Evolutionary conservation across 1,140 invertebrate genomes (phyloP).

Genomic region (Penaeus chinensis): DNA sequence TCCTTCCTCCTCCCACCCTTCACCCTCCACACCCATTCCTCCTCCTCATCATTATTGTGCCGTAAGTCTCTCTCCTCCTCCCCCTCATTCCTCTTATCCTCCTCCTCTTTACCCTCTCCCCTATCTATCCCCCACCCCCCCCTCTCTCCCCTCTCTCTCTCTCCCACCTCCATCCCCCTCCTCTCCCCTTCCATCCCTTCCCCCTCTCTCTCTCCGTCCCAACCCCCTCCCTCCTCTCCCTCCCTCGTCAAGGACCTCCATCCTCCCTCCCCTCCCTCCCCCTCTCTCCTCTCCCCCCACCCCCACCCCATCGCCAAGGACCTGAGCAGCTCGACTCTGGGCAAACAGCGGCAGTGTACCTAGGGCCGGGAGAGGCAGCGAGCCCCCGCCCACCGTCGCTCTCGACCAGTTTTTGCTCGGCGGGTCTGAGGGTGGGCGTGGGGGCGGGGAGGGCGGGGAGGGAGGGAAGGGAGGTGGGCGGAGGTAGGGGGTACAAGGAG

Average conservation of each 20-base stretch:
- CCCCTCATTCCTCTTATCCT: slow-evolving; percentile 30
- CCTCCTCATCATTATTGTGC: neutral
- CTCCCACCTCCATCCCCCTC: neutral
- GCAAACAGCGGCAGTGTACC: slow-evolving; percentile 57
- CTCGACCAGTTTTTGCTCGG: slow-evolving; percentile 2
- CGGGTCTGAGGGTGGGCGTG: neutral
- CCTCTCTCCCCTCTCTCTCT: slow-evolving; percentile 7
- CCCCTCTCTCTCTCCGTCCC: neutral
- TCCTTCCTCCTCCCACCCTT: too few relatives aligned
- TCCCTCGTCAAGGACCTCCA: neutral
- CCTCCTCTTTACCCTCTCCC: slow-evolving; percentile 39
- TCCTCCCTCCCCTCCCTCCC: neutral
- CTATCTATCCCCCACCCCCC: neutral
- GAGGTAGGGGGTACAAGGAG: too few relatives aligned
- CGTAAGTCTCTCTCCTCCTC: neutral
- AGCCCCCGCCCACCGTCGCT: slow-evolving; percentile 34
- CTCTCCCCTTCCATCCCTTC: neutral
- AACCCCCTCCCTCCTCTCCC: neutral
- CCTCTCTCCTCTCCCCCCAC: neutral
- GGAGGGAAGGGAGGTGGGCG: neutral
- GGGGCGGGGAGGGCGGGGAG: neutral
- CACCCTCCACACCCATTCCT: too few relatives aligned
- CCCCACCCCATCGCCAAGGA: slow-evolving; percentile 36
- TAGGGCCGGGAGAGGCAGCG: slow-evolving; percentile 34
- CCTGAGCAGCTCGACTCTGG: slow-evolving; percentile 55